Evolutionary conservation across 2,797 vertebrate genomes (phyloP).

Genomic region (Sebastes melanostomus): DNA sequence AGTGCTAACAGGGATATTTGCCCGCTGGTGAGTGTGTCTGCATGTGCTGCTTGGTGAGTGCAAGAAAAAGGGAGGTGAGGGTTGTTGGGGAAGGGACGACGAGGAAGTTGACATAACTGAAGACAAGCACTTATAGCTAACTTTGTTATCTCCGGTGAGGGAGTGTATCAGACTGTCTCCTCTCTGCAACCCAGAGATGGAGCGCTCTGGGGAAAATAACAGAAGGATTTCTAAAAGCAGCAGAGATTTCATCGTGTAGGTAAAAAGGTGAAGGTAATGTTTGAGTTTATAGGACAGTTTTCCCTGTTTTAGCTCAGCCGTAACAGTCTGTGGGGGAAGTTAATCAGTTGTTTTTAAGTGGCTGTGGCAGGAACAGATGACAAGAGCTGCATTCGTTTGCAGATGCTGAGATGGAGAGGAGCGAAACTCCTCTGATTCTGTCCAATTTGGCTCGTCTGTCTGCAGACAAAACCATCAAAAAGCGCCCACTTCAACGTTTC

Average conservation of each 20-base stretch:
- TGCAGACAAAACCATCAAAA: conserved; percentile 36
- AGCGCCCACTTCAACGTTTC: conserved; percentile 24
- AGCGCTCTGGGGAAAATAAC: conserved; percentile 6
- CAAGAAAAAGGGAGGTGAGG: neutral
- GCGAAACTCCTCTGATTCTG: conserved; percentile 33
- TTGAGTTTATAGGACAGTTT: conserved; percentile 31
- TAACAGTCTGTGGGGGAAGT: conserved; percentile 25
- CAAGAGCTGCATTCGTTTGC: conserved; percentile 33
- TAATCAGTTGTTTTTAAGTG: conserved; percentile 56
- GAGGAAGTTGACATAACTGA: conserved; percentile 49
- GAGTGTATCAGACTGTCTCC: conserved; percentile 27
- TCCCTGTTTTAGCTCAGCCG: conserved; percentile 33
- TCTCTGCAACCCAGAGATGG: conserved; percentile 23
- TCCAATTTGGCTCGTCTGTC: conserved; percentile 46
- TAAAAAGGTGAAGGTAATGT: conserved; percentile 45
- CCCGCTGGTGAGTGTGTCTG: conserved; percentile 32
- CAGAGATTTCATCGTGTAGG: conserved; percentile 17
- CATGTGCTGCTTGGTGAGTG: conserved; percentile 44
- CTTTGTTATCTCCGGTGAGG: conserved; percentile 51
- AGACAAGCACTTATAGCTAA: conserved; percentile 48
- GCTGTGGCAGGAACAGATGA: conserved; percentile 44
- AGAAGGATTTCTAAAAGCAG: conserved; percentile 16
- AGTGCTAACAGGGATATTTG: conserved; percentile 55
- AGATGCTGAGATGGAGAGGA: conserved; percentile 19
- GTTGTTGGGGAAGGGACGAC: conserved; percentile 1